phyloP scores from a whole-genome alignment of 2,797 vertebrate genomes.

The Brotula barbata region DNA sequence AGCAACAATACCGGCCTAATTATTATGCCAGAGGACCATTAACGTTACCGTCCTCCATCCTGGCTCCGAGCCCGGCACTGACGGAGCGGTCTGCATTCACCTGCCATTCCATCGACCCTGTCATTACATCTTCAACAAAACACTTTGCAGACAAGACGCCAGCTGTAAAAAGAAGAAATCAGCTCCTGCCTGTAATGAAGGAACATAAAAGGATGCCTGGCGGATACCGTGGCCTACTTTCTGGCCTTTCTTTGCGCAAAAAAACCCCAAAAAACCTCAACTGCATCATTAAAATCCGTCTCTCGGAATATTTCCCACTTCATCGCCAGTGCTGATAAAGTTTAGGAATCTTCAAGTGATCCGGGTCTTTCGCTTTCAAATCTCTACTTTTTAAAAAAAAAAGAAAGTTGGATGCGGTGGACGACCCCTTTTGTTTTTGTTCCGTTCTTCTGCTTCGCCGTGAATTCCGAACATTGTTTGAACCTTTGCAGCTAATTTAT shows the following conservation, averaged over 20 bases:
- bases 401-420: slow-evolving; percentile 3
- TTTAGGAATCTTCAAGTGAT: not conserved
- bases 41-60: not conserved
- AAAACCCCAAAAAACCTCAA: slow-evolving; percentile 2
- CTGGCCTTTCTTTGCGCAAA: not conserved
- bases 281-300: slow-evolving; percentile 23
- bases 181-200: not conserved
- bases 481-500: not conserved
- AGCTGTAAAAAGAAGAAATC: not conserved
- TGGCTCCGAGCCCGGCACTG: not conserved
- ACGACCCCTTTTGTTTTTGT: slow-evolving; percentile 1
- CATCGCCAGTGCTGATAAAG: not conserved
- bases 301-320: slow-evolving; percentile 16
- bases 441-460: not conserved
- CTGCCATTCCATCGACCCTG: not conserved
- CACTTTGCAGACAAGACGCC: not conserved
- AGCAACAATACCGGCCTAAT: not conserved
- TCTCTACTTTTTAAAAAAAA: not conserved
- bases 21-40: not conserved
- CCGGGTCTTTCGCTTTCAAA: slow-evolving; percentile 4
- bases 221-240: not conserved
- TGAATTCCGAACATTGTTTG: not conserved
- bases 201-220: not conserved
- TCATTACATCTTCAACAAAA: not conserved
- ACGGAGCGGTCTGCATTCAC: not conserved